Evolutionary conservation across 2,888 invertebrate genomes (phyloP).

Genomic region (Blastobasis lacticolella): DNA sequence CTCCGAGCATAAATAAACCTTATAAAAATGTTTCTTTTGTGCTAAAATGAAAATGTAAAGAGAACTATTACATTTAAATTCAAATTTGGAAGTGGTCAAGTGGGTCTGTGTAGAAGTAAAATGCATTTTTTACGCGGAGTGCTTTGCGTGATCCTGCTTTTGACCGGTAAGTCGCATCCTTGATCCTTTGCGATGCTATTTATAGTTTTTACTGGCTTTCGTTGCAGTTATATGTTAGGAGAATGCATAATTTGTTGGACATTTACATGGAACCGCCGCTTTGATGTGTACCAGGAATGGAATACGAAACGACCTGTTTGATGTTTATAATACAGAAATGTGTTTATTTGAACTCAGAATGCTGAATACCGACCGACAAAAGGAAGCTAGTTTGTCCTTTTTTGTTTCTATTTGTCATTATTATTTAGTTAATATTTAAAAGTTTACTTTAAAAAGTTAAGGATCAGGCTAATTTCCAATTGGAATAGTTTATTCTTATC

Average conservation of each 20-base stretch:
- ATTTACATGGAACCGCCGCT: constrained; percentile 16
- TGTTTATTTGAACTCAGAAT: constrained; percentile 16
- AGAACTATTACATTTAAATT: too few relatives aligned
- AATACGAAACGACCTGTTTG: constrained; percentile 16
- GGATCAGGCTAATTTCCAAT: too few relatives aligned
- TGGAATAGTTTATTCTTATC: too few relatives aligned
- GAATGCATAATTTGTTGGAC: constrained; percentile 9
- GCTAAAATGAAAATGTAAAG: too few relatives aligned
- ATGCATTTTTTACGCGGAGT: constrained; percentile 49
- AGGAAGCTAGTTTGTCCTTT: too few relatives aligned
- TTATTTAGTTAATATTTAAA: too few relatives aligned
- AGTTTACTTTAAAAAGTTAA: too few relatives aligned
- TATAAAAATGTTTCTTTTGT: too few relatives aligned
- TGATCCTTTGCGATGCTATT: constrained; percentile 60
- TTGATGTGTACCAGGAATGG: constrained; percentile 21
- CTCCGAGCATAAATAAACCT: too few relatives aligned
- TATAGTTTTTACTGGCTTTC: constrained; percentile 57
- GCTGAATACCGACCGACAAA: not conserved
- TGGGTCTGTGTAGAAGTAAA: constrained; percentile 30
- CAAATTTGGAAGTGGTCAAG: too few relatives aligned
- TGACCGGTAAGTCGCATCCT: constrained; percentile 59
- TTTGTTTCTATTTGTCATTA: too few relatives aligned
- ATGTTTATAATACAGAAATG: constrained; percentile 26
- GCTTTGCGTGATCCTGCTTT: constrained; percentile 43
- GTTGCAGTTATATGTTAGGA: constrained; percentile 24